A percentile compares a stretch with the other conserved stretches of the same genome.
These are phyloP conservation scores for Eubasilissa regina DNA, from an alignment of 1,140 invertebrate species.

Conservation along the genomic window DNA sequence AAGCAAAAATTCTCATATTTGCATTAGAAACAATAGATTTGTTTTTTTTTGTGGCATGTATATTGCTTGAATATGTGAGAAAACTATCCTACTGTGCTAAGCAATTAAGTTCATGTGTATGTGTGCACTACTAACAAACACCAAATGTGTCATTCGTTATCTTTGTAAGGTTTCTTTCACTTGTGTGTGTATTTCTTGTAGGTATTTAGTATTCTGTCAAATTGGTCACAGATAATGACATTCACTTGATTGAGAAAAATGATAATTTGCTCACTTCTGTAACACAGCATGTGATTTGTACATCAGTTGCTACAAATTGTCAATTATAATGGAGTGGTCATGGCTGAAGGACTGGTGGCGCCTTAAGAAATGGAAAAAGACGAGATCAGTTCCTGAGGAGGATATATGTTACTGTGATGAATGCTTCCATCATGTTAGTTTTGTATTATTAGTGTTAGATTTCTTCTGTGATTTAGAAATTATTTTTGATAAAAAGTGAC, in stretches of 20 bases:
- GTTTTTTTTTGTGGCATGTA: conserved; percentile 12
- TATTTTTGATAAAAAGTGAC: no score
- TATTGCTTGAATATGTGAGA: conserved; percentile 23
- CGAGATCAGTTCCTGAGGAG: conserved; percentile 72
- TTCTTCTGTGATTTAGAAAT: neutral
- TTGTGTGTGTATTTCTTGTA: conserved; percentile 46
- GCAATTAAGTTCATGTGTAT: conserved; percentile 34
- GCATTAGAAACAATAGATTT: conserved; percentile 34
- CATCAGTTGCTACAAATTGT: conserved; percentile 15
- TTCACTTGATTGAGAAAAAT: conserved; percentile 33
- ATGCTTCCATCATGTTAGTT: conserved; percentile 76
- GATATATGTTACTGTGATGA: conserved; percentile 83
- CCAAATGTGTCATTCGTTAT: conserved; percentile 50
- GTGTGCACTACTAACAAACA: conserved; percentile 36
- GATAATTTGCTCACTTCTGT: conserved; percentile 31
- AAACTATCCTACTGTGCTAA: conserved; percentile 3
- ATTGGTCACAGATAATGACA: conserved; percentile 43
- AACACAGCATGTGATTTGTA: conserved; percentile 25
- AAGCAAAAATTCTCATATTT: conserved; percentile 29
- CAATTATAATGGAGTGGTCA: conserved; percentile 78
- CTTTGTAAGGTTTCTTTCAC: conserved; percentile 52
- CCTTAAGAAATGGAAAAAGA: conserved; percentile 78
- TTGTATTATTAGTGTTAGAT: conserved; percentile 28
- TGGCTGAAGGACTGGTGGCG: conserved; percentile 86
- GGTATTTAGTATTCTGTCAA: conserved; percentile 37